Evolutionary conservation across 2,888 invertebrate genomes (phyloP).

Genomic region (Antheraea assamensis): DNA sequence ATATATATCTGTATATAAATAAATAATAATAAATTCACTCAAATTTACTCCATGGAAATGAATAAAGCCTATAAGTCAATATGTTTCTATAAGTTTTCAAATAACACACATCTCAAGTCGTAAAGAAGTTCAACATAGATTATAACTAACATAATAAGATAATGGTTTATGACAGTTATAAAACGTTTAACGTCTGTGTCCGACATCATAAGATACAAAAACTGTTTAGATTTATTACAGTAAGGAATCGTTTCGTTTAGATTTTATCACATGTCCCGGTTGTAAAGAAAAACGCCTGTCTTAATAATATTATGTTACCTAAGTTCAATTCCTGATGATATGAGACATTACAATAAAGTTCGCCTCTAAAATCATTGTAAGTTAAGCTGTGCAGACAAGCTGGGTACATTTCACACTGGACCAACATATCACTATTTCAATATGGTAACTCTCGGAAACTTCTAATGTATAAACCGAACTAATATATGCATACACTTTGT

Average conservation of each 20-base stretch:
- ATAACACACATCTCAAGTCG: slow-evolving; percentile 10
- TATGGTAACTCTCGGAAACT: too few relatives aligned
- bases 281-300: slow-evolving; percentile 6
- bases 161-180: slow-evolving; percentile 40
- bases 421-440: too few relatives aligned
- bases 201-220: slow-evolving; percentile 23
- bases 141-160: slow-evolving; percentile 32
- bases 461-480: too few relatives aligned
- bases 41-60: not conserved
- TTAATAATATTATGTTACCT: not conserved
- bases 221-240: slow-evolving; percentile 22
- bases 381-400: not conserved
- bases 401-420: not conserved
- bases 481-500: too few relatives aligned
- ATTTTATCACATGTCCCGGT: slow-evolving; percentile 12
- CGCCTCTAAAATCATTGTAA: not conserved
- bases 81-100: slow-evolving; percentile 10
- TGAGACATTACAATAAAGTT: not conserved
- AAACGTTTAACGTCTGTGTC: slow-evolving; percentile 38
- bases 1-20: too few relatives aligned
- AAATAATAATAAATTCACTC: not conserved
- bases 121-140: slow-evolving; percentile 25
- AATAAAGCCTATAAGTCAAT: not conserved
- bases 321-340: not conserved
- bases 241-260: slow-evolving; percentile 13